These are phyloP conservation scores for Cinclus cinclus DNA, from an alignment of 2,113 vertebrate species.

Conservation along the genomic window DNA sequence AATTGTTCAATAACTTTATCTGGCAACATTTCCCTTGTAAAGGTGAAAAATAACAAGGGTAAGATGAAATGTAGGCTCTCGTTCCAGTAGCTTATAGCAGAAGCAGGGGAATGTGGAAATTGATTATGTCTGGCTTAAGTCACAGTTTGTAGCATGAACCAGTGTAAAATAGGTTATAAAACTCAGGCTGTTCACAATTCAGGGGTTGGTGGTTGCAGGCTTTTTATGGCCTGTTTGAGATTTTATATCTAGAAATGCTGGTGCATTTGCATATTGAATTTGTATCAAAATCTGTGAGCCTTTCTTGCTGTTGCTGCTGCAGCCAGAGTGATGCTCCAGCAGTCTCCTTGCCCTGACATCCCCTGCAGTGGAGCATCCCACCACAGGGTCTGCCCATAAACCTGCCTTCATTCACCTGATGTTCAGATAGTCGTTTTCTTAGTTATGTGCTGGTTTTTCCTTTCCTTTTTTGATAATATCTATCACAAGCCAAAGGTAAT, in stretches of 20 bases:
- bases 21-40: not conserved
- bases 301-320: not conserved
- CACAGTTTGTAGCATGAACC: not conserved
- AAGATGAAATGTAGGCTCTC: not conserved
- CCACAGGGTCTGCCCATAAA: not conserved
- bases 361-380: not conserved
- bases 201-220: not conserved
- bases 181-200: not conserved
- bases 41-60: not conserved
- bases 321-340: not conserved
- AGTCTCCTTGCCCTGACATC: not conserved
- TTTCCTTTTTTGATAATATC: not conserved
- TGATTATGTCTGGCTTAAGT: not conserved
- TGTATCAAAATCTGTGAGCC: not conserved
- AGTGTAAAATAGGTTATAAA: not conserved
- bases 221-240: not conserved
- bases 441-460: not conserved
- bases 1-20: not conserved
- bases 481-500: not conserved
- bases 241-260: not conserved
- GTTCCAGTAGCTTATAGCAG: not conserved
- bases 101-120: not conserved
- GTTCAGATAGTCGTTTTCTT: not conserved
- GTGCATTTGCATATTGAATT: not conserved
- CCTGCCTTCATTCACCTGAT: not conserved